phyloP scores from a whole-genome alignment of 2,113 vertebrate species.

The Nothobranchius kuhntae region DNA sequence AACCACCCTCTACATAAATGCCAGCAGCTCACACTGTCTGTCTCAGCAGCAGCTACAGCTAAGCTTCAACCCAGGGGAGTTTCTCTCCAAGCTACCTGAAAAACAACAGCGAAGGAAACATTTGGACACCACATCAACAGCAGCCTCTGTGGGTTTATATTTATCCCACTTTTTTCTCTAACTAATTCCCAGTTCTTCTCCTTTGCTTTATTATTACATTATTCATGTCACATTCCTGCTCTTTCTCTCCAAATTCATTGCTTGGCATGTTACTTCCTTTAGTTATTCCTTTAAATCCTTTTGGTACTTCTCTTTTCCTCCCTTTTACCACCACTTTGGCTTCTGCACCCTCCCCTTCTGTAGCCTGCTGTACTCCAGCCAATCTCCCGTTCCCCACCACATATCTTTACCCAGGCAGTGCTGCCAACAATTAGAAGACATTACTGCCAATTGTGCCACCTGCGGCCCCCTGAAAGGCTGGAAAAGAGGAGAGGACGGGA shows the following conservation, averaged over 20 bases:
- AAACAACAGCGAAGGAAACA: slow-evolving; percentile 57
- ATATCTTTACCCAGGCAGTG: slow-evolving; percentile 64
- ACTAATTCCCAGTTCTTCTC: slow-evolving; percentile 12
- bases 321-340: slow-evolving; percentile 2
- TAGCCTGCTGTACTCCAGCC: slow-evolving; percentile 44
- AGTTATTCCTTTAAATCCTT: slow-evolving; percentile 9
- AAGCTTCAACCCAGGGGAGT: slow-evolving; percentile 56
- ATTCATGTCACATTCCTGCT: neutral
- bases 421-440: slow-evolving; percentile 76
- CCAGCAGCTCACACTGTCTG: slow-evolving; percentile 47
- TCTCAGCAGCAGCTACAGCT: slow-evolving; percentile 53
- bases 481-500: slow-evolving; percentile 49
- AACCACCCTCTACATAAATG: slow-evolving; percentile 48
- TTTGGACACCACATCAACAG: slow-evolving; percentile 50
- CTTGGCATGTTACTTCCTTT: neutral
- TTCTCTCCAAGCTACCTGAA: slow-evolving; percentile 42
- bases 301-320: neutral
- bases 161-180: slow-evolving; percentile 20
- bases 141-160: slow-evolving; percentile 26
- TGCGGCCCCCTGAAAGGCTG: slow-evolving; percentile 69
- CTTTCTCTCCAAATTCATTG: neutral
- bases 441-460: slow-evolving; percentile 79
- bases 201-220: neutral
- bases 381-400: slow-evolving; percentile 57
- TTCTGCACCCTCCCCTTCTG: slow-evolving; percentile 18